phyloP scores from a whole-genome alignment of 2,888 invertebrate genomes.

The Prosopocoilus inquinatus region DNA sequence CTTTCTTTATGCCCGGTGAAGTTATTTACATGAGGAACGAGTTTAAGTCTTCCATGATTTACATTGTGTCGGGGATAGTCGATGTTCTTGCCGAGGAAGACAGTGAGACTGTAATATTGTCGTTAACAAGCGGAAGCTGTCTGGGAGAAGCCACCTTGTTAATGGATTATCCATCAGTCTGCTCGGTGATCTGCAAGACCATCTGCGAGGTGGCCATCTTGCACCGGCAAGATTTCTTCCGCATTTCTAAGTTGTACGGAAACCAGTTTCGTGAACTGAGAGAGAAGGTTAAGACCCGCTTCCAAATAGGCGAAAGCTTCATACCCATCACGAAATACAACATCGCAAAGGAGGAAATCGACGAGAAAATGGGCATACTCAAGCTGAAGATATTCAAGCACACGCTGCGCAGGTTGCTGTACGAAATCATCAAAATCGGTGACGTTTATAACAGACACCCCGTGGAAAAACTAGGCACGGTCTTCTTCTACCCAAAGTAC shows the following conservation, averaged over 20 bases:
- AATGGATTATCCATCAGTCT: constrained; percentile 23
- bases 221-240: constrained; percentile 20
- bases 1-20: constrained; percentile 24
- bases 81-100: constrained; percentile 34
- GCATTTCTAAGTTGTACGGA: constrained; percentile 23
- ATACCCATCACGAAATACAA: constrained; percentile 9
- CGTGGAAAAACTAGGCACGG: constrained; percentile 5
- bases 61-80: constrained; percentile 29
- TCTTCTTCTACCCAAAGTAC: constrained; percentile 21
- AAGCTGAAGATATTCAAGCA: constrained; percentile 23
- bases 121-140: constrained; percentile 31
- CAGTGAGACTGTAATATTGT: constrained; percentile 33
- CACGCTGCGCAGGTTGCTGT: constrained; percentile 11
- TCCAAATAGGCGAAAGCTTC: neutral
- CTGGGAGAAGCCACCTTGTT: constrained; percentile 28
- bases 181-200: constrained; percentile 30
- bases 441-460: constrained; percentile 6
- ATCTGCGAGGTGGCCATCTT: constrained; percentile 29
- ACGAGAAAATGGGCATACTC: constrained; percentile 13
- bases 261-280: constrained; percentile 3
- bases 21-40: constrained; percentile 25
- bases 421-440: constrained; percentile 4
- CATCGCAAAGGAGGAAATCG: neutral
- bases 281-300: neutral
- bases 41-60: constrained; percentile 28